Conservation (phyloP, 2,888 invertebrate species). For the Perdita meconis region DNA sequence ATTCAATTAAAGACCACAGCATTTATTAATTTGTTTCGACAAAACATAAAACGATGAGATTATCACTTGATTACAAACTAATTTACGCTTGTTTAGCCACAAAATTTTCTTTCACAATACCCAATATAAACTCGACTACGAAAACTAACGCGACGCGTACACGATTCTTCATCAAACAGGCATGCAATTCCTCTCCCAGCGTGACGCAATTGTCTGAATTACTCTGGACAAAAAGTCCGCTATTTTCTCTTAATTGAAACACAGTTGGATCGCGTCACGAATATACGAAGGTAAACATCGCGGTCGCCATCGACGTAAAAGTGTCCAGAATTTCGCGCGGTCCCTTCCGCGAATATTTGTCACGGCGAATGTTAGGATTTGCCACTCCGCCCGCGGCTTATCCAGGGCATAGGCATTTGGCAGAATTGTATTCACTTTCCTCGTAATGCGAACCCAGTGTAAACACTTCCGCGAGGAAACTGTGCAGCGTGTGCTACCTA, state of each 20-base stretch:
- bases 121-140: too few relatives aligned
- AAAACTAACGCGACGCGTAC: too few relatives aligned
- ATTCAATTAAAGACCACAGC: too few relatives aligned
- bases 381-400: slow-evolving; percentile 15
- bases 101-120: too few relatives aligned
- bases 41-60: too few relatives aligned
- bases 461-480: slow-evolving; percentile 35
- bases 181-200: background rate
- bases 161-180: background rate
- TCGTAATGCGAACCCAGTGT: slow-evolving; percentile 24
- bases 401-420: slow-evolving; percentile 12
- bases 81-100: too few relatives aligned
- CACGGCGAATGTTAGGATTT: background rate
- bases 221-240: background rate
- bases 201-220: slow-evolving; percentile 31
- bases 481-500: slow-evolving; percentile 19
- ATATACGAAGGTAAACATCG: background rate
- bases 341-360: background rate
- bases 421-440: slow-evolving; percentile 23
- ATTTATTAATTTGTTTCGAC: too few relatives aligned
- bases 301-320: background rate
- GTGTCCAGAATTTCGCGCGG: background rate
- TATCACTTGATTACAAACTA: too few relatives aligned
- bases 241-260: slow-evolving; percentile 10
- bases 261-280: background rate